These are phyloP conservation scores for Cygnus buccinator DNA, from an alignment of 2,113 vertebrate genomes.

Conservation along the genomic window DNA sequence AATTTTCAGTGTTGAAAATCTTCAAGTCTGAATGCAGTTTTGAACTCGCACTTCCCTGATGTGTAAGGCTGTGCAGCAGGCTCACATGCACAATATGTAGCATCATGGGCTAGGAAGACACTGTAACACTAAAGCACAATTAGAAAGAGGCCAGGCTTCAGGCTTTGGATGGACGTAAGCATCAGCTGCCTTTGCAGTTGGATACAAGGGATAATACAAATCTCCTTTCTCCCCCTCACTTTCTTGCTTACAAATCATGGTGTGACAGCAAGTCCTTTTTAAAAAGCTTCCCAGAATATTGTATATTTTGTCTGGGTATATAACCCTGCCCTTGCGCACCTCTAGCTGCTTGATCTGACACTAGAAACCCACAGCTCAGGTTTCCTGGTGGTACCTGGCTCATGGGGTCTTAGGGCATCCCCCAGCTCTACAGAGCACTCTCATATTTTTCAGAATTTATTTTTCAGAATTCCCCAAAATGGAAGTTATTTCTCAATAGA, in stretches of 20 bases:
- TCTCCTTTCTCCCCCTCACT: not conserved
- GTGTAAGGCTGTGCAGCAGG: not conserved
- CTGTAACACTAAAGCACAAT: not conserved
- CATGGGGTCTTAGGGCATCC: accelerated
- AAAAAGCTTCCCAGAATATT: not conserved
- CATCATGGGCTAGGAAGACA: not conserved
- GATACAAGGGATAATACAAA: not conserved
- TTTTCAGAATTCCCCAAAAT: not conserved
- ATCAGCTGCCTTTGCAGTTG: not conserved
- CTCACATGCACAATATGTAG: not conserved
- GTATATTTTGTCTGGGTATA: not conserved
- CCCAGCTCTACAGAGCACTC: not conserved
- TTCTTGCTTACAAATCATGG: not conserved
- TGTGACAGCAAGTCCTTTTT: not conserved
- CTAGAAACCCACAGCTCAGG: not conserved
- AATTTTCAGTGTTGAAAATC: not conserved
- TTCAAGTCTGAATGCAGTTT: not conserved
- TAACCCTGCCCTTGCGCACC: not conserved
- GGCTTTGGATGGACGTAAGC: not conserved
- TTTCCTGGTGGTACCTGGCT: not conserved
- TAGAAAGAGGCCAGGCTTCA: not conserved
- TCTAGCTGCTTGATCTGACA: not conserved
- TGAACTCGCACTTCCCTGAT: not conserved
- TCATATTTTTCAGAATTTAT: not conserved
- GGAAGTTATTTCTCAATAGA: not conserved